Conservation (phyloP, 2,113 vertebrate genomes). For the Rhizomys pruinosus region DNA sequence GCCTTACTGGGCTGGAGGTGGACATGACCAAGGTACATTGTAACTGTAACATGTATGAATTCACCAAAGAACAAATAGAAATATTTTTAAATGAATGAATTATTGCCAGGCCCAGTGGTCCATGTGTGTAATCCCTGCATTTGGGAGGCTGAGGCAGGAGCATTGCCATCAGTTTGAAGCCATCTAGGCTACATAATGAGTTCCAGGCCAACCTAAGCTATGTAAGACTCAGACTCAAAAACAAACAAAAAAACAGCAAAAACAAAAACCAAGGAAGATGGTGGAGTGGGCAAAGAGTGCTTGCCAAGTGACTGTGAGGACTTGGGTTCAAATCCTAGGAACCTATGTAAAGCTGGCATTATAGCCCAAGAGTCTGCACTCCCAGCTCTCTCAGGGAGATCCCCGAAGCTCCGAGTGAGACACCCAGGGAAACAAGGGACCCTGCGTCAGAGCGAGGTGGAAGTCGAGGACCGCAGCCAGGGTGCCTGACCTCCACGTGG, state of each 20-base stretch:
- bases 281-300: not conserved
- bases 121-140: not conserved
- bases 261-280: no score
- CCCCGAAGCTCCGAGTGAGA: not conserved
- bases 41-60: not conserved
- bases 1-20: no score
- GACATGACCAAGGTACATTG: not conserved
- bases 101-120: not conserved
- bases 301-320: not conserved
- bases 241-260: not conserved
- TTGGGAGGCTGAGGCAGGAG: not conserved
- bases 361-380: no score
- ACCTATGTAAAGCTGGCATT: no score
- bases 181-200: not conserved
- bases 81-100: not conserved
- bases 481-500: not conserved
- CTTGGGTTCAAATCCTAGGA: no score
- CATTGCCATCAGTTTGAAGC: not conserved
- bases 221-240: fast-evolving
- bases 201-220: not conserved
- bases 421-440: not conserved
- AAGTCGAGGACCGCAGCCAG: not conserved
- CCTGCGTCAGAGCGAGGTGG: not conserved
- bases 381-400: not conserved
- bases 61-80: not conserved